A percentile compares a stretch with the other conserved stretches of the same genome.
Conservation (phyloP, 53 echinoderm and acorn worm genomes). For the Paracentrotus lividus region DNA sequence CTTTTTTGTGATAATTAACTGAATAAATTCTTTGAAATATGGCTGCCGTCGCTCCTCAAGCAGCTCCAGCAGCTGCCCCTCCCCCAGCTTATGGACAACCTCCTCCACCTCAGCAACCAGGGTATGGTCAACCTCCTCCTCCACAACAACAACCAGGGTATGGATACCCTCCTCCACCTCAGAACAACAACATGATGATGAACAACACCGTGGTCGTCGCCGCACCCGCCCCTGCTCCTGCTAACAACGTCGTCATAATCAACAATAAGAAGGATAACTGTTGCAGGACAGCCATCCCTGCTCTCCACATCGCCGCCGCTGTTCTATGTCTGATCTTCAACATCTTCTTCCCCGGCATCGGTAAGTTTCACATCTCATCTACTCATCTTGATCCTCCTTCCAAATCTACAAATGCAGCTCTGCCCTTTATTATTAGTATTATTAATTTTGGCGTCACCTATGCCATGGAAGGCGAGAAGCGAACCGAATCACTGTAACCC, state of each 20-base stretch:
- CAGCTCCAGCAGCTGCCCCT: neutral
- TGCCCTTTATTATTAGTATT: too few relatives aligned
- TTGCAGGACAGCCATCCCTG: conserved; percentile 78
- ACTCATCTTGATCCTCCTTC: neutral
- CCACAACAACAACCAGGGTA: neutral
- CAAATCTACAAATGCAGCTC: too few relatives aligned
- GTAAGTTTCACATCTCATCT: conserved; percentile 62
- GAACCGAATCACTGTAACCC: too few relatives aligned
- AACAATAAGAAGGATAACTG: conserved; percentile 71
- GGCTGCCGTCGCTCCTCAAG: neutral
- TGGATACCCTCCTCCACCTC: conserved; percentile 45
- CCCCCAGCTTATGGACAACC: conserved; percentile 22
- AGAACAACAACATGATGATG: conserved; percentile 59
- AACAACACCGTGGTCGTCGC: conserved; percentile 42
- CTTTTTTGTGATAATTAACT: neutral
- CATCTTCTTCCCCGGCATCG: conserved; percentile 83
- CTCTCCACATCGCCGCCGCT: conserved; percentile 81
- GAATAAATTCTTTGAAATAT: neutral
- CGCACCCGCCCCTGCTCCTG: neutral
- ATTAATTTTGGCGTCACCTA: too few relatives aligned
- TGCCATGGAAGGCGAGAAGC: too few relatives aligned
- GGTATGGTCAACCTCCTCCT: neutral
- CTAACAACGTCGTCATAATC: conserved; percentile 57
- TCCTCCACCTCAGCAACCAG: conserved; percentile 12
- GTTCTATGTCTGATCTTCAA: conserved; percentile 79